These are phyloP conservation scores for Cataglyphis hispanica DNA, from an alignment of 1,140 invertebrate species.

Conservation along the genomic window DNA sequence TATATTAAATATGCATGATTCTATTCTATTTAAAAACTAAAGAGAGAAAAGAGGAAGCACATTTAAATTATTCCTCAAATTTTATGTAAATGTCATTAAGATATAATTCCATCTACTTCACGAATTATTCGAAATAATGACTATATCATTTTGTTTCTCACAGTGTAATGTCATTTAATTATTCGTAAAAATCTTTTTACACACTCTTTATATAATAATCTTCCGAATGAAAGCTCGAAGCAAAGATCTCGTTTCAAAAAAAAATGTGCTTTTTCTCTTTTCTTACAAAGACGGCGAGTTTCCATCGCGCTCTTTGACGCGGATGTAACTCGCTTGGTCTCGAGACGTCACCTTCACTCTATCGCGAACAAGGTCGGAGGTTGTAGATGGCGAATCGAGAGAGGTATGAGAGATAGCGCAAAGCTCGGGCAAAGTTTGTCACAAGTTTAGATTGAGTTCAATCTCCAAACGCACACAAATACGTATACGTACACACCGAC, in stretches of 20 bases:
- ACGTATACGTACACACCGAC: neutral
- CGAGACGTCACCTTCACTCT: conserved; percentile 26
- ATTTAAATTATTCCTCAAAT: too few species aligned
- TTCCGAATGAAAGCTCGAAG: neutral
- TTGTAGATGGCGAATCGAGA: conserved; percentile 69
- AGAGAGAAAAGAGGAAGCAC: too few species aligned
- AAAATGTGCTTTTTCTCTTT: neutral
- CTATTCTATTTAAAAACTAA: neutral
- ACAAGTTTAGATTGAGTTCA: conserved; percentile 80
- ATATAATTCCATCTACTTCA: neutral
- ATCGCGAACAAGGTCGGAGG: conserved; percentile 67
- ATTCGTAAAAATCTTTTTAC: neutral
- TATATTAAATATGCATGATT: neutral
- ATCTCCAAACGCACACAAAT: conserved; percentile 56
- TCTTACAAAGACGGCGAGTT: neutral
- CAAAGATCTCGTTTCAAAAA: neutral
- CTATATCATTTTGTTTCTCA: neutral
- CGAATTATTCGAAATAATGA: neutral
- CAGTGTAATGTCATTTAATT: neutral
- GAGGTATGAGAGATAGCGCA: conserved; percentile 74
- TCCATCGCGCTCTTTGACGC: neutral
- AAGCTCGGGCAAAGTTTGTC: conserved; percentile 69
- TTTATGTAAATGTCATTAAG: neutral
- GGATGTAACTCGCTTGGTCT: conserved; percentile 33
- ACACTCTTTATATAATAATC: conserved; percentile 1